Evolutionary conservation across 2,797 vertebrate genomes (phyloP).

Genomic region (Dendrocincla fuliginosa): DNA sequence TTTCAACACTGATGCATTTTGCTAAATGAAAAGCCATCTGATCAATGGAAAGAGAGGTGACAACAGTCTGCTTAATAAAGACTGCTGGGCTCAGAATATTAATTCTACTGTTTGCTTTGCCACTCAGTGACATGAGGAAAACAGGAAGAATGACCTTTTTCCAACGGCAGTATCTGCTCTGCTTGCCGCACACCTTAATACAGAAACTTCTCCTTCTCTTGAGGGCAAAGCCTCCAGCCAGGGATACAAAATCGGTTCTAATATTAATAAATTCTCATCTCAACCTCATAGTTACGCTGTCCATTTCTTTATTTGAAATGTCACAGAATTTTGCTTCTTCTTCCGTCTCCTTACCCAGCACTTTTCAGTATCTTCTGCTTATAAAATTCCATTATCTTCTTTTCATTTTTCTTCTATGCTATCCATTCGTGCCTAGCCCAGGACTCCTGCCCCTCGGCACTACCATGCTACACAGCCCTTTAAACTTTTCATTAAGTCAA

Average conservation of each 20-base stretch:
- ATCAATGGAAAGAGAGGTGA: not conserved
- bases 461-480: not conserved
- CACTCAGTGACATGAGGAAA: not conserved
- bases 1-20: not conserved
- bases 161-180: not conserved
- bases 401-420: accelerated
- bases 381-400: not conserved
- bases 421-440: not conserved
- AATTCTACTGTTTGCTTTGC: not conserved
- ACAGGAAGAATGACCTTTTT: not conserved
- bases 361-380: not conserved
- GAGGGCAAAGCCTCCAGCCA: not conserved
- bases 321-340: not conserved
- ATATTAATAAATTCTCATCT: not conserved
- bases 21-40: not conserved
- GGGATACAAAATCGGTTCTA: not conserved
- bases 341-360: not conserved
- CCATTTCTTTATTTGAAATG: not conserved
- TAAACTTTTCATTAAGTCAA: not conserved
- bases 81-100: not conserved
- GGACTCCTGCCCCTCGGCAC: not conserved
- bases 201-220: not conserved
- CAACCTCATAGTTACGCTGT: not conserved
- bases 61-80: not conserved
- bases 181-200: not conserved